Evolutionary conservation across 1,140 invertebrate genomes (phyloP).

Genomic region (Onthophagus taurus): DNA sequence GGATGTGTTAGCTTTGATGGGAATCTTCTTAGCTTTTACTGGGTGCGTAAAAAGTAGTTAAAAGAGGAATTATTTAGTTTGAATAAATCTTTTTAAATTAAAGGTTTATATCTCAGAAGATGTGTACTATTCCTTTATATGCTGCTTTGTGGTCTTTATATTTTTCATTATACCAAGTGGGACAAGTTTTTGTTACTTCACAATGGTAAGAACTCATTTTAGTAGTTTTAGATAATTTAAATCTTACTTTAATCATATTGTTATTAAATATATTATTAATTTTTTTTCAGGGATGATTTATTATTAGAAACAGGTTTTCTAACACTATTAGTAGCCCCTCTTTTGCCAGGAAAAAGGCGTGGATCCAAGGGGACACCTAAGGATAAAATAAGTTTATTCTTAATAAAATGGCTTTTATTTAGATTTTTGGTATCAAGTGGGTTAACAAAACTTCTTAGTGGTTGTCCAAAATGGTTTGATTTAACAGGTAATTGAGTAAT

Average conservation of each 20-base stretch:
- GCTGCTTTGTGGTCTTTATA: slow-evolving; percentile 61
- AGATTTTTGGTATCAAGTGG: slow-evolving; percentile 68
- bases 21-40: slow-evolving; percentile 54
- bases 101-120: slow-evolving; percentile 56
- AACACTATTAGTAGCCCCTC: slow-evolving; percentile 62
- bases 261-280: background rate
- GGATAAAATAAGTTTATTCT: slow-evolving; percentile 57
- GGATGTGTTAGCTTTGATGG: slow-evolving; percentile 60
- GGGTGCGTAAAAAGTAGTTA: slow-evolving; percentile 45
- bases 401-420: slow-evolving; percentile 70
- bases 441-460: slow-evolving; percentile 64
- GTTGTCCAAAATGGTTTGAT: slow-evolving; percentile 73
- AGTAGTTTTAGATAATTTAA: background rate
- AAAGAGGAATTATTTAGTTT: background rate
- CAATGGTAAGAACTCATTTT: slow-evolving; percentile 53
- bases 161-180: slow-evolving; percentile 67
- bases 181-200: slow-evolving; percentile 67
- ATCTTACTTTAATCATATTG: background rate
- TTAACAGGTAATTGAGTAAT: slow-evolving; percentile 56
- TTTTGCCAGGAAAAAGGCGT: slow-evolving; percentile 35
- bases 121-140: slow-evolving; percentile 54
- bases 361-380: slow-evolving; percentile 36
- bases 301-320: slow-evolving; percentile 70
- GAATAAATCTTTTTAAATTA: slow-evolving; percentile 29
- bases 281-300: slow-evolving; percentile 58